Evolutionary conservation across 2,888 invertebrate genomes (phyloP).

Genomic region (Lymantria monacha): DNA sequence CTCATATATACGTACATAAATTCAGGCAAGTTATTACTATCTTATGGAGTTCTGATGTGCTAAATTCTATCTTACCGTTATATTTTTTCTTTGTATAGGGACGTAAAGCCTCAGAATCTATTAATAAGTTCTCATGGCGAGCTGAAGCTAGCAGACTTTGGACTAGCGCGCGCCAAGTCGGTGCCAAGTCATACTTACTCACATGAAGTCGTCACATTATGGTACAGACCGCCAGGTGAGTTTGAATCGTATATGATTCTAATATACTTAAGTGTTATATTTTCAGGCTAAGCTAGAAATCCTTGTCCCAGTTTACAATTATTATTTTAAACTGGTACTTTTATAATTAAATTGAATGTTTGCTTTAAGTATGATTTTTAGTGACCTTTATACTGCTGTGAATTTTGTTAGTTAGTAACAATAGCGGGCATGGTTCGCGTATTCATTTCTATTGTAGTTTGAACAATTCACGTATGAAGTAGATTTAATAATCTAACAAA

Average conservation of each 20-base stretch:
- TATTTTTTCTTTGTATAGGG: conserved; percentile 66
- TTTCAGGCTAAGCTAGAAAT: neutral
- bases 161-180: conserved; percentile 98
- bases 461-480: too few relatives aligned
- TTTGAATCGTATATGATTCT: neutral
- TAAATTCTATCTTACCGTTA: too few relatives aligned
- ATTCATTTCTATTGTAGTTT: too few relatives aligned
- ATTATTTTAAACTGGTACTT: neutral
- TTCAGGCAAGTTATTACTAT: too few relatives aligned
- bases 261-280: neutral
- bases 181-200: conserved; percentile 99
- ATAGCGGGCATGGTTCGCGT: too few relatives aligned
- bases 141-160: conserved; percentile 98
- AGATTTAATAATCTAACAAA: too few relatives aligned
- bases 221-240: conserved; percentile 97
- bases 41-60: too few relatives aligned
- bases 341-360: too few relatives aligned
- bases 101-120: conserved; percentile 99
- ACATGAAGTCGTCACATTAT: conserved; percentile 98
- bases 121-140: conserved; percentile 98
- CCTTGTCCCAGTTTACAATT: neutral
- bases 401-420: too few relatives aligned
- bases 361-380: too few relatives aligned
- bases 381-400: too few relatives aligned
- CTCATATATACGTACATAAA: too few relatives aligned